Conservation (phyloP, 2,113 vertebrate species). For the Forbesichthys papilliferus region DNA sequence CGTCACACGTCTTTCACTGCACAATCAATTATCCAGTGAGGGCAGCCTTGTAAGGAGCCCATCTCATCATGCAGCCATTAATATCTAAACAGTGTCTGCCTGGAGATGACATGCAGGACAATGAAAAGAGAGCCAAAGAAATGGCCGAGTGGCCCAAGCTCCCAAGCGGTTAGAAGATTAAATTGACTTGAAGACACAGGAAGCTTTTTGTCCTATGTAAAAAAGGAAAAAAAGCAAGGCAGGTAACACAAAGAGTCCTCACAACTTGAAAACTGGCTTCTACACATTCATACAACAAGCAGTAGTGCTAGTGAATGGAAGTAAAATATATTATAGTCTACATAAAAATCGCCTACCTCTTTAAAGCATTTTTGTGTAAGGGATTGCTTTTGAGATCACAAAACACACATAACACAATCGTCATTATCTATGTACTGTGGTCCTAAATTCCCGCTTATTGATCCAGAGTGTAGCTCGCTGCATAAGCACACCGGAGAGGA, state of each 20-base stretch:
- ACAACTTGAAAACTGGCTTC: slow-evolving; percentile 17
- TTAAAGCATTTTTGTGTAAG: too few species aligned
- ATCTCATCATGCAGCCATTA: slow-evolving; percentile 78
- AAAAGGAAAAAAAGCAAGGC: slow-evolving; percentile 8
- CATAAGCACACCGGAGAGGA: too few species aligned
- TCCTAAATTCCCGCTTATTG: too few species aligned
- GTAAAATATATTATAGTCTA: too few species aligned
- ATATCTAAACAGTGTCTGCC: slow-evolving; percentile 77
- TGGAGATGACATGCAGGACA: slow-evolving; percentile 75
- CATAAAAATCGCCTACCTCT: too few species aligned
- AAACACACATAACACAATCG: too few species aligned
- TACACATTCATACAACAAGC: too few species aligned
- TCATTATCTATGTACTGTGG: too few species aligned
- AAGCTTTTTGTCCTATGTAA: slow-evolving; percentile 41
- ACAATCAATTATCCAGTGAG: slow-evolving; percentile 77
- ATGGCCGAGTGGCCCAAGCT: slow-evolving; percentile 55
- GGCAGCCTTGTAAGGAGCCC: slow-evolving; percentile 72
- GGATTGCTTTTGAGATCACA: too few species aligned
- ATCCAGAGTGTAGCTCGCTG: too few species aligned
- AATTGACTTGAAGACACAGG: slow-evolving; percentile 58
- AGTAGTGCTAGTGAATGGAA: too few species aligned
- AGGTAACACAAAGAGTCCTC: slow-evolving; percentile 37
- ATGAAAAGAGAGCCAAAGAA: slow-evolving; percentile 71
- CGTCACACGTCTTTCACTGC: slow-evolving; percentile 70
- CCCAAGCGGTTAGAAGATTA: slow-evolving; percentile 72